Evolutionary conservation across 2,888 invertebrate species (phyloP), one percentile per base, ranked within the genome.

Genomic region (Troides oblongomaculatus): DNA sequence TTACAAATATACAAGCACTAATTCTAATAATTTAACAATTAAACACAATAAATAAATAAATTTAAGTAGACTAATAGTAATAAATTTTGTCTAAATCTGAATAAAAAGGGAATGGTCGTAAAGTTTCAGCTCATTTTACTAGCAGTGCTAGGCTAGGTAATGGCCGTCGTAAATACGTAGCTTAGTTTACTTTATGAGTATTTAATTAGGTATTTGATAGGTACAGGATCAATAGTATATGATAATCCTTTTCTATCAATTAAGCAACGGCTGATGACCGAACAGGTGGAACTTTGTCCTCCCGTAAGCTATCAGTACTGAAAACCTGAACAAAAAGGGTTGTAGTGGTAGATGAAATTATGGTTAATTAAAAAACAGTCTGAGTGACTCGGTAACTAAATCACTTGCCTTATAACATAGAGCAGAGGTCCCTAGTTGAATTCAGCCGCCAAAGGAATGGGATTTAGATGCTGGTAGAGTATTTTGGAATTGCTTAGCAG

Each of bases 51-150:
- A 30, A 30, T 30, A 30, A 30, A 30, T 30, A 30, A 30, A 30
- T 30, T 30, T 30, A 57, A 7, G 21, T 60, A 62, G 64, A 59
- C 60, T 57, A 63, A 30, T 61, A 0, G n/a, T 23, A 39, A 46
- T 53, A 64, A 60, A 68, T 71, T 63, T 53, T 58, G 58, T 63
- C 43, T 59, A 36, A 57, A 18, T 61, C 53, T 59, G 25, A 73
- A 69, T 69, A 72, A 76, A 71, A 73, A 75, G 77, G 75, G 21
- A 76, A 76, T 72, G 39, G 71, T 72, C 75, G 70, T 79, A 79
- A 79, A 79, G 71, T 71, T 67, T 66, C 66, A 71, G 74, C 72
- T 74, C 75, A 77, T 73, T 74, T 72, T 73, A 69, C 72, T 61
- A 30, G 64, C 61, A 21, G 46, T 21, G 1, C 46, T 65, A 68